Evolutionary conservation across 2,888 invertebrate genomes (phyloP).

Genomic region (Nemoura dubitans): DNA sequence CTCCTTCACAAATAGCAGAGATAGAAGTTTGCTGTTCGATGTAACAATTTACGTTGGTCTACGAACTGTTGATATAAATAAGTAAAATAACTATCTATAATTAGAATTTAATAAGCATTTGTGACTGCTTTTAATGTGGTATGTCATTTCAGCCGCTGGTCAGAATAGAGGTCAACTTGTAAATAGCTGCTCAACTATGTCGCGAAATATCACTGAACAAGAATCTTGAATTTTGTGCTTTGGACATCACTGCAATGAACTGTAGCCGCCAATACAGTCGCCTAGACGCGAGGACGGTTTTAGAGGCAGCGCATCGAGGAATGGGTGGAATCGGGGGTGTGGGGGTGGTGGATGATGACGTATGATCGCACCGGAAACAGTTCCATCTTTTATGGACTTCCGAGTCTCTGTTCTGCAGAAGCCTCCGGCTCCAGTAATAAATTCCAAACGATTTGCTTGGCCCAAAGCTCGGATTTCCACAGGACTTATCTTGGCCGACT

Average conservation of each 20-base stretch:
- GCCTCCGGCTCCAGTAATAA: not conserved
- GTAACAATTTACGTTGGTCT: too few relatives aligned
- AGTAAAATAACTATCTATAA: too few relatives aligned
- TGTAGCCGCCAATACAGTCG: not conserved
- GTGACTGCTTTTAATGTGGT: too few relatives aligned
- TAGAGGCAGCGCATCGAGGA: not conserved
- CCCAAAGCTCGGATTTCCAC: not conserved
- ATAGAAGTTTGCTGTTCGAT: too few relatives aligned
- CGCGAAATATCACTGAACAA: too few relatives aligned
- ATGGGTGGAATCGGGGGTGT: not conserved
- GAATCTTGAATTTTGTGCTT: not conserved
- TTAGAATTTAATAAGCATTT: too few relatives aligned
- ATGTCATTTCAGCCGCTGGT: too few relatives aligned
- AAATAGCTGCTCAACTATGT: too few relatives aligned
- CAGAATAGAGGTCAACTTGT: too few relatives aligned
- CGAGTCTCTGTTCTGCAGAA: slow-evolving; percentile 4
- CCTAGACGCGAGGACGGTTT: not conserved
- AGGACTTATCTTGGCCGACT: too few relatives aligned
- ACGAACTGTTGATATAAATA: too few relatives aligned
- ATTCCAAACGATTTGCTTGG: not conserved
- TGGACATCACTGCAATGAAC: not conserved
- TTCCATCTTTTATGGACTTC: slow-evolving; percentile 7
- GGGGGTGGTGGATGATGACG: not conserved
- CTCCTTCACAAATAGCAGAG: too few relatives aligned
- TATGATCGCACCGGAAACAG: slow-evolving; percentile 5